phyloP scores from a whole-genome alignment of 2,113 vertebrate species.

The Paramisgurnus dabryanus region DNA sequence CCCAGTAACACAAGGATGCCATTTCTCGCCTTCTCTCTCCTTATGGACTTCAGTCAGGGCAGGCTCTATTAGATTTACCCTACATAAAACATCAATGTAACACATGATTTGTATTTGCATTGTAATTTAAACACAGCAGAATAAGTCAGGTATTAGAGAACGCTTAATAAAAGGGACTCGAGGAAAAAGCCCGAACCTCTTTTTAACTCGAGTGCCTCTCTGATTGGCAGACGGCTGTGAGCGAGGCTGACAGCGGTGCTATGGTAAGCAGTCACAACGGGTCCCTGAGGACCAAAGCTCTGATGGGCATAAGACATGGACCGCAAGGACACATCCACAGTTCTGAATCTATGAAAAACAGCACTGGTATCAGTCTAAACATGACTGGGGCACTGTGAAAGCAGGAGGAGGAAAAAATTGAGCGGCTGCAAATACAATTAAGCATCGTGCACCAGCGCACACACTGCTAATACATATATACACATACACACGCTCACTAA shows the following conservation, averaged over 20 bases:
- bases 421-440: neutral
- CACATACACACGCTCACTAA: neutral
- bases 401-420: neutral
- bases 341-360: conserved; percentile 11
- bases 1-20: too few relatives aligned
- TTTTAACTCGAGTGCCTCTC: conserved; percentile 1
- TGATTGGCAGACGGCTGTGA: conserved; percentile 39
- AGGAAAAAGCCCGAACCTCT: conserved; percentile 2
- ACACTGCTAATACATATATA: neutral
- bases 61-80: too few relatives aligned
- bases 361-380: neutral
- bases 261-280: neutral
- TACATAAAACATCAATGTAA: too few relatives aligned
- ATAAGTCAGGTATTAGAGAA: neutral
- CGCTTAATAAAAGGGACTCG: neutral
- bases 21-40: too few relatives aligned
- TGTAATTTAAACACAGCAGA: neutral
- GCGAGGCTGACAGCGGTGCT: conserved; percentile 11
- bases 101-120: too few relatives aligned
- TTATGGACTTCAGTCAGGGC: too few relatives aligned
- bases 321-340: neutral
- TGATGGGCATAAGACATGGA: neutral
- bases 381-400: neutral
- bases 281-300: neutral
- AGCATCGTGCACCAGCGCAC: neutral